Percentiles rank a stretch among this genome's conserved stretches.
Evolutionary conservation across 1,140 invertebrate species (phyloP).

Genomic region (Drosophila pseudoobscura): DNA sequence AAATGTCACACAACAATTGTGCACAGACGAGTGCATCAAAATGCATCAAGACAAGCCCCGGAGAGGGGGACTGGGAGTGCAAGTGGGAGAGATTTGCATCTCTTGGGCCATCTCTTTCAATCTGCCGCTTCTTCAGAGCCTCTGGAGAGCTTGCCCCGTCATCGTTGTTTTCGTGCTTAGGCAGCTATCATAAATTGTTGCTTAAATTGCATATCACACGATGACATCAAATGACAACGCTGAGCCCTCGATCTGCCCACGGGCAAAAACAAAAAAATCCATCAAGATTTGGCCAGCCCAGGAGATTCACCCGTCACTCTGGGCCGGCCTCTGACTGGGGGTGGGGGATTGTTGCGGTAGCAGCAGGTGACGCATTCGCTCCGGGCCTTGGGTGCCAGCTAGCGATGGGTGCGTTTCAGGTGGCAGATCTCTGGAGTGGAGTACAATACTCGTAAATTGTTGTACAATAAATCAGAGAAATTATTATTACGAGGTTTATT

Average conservation of each 20-base stretch:
- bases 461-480: no score
- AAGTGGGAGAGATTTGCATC: slow-evolving; percentile 39
- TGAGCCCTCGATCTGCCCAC: slow-evolving; percentile 13
- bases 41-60: slow-evolving; percentile 30
- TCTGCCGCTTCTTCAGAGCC: slow-evolving; percentile 45
- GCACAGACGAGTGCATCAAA: slow-evolving; percentile 31
- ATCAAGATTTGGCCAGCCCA: slow-evolving; percentile 44
- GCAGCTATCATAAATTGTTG: slow-evolving; percentile 70
- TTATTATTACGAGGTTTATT: neutral
- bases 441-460: neutral
- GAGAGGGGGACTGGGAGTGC: neutral
- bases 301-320: slow-evolving; percentile 18
- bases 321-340: no score
- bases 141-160: slow-evolving; percentile 20
- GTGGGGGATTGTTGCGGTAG: neutral
- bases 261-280: slow-evolving; percentile 9
- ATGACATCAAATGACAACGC: slow-evolving; percentile 54
- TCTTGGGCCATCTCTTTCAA: slow-evolving; percentile 63
- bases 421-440: neutral
- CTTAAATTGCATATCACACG: slow-evolving; percentile 70
- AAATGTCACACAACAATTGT: slow-evolving; percentile 36
- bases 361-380: slow-evolving; percentile 41
- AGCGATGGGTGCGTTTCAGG: no score
- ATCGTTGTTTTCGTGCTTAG: slow-evolving; percentile 52
- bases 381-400: slow-evolving; percentile 3